Base-by-base conservation (phyloP, 2,888 invertebrate species). In the Harpalus rubripes region DNA sequence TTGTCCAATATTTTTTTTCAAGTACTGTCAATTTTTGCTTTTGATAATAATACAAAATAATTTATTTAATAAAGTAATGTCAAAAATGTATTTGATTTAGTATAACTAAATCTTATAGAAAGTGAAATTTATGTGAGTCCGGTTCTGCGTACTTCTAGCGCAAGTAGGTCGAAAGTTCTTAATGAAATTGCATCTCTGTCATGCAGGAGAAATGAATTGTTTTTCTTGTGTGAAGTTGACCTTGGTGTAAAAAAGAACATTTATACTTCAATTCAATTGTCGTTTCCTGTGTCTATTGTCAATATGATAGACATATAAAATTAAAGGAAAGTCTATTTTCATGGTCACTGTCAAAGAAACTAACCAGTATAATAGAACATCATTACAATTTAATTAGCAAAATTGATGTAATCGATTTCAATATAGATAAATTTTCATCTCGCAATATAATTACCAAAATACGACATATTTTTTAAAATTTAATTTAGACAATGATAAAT, bases 151-250 rank as follows among this genome's bases (percentile, higher is more conserved):
- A 52, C 10, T 8, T 6, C 26, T 5, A 32, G 7, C 7, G 15
- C 39, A 79, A 79, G 58, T 59, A 79, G 79, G 79, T 79, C 79
- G 59, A 39, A 59, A 39, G 41, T 80, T n/a, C 61, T 61, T 32
- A 80, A 80, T 80, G 79, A 59, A 59, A 59, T 32, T 59, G 61
- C 79, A 61, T 80, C 79, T 26, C 32, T 56, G 79, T 80, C 79
- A 52, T 22, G 52, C 41, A 15, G 52, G 41, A 59, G 79, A 80
- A 80, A 80, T 59, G 78, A 1, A 80, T 80, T 61, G 79, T 58
- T 61, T 76, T 78, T 78, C 32, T 56, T 78, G 78, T 22, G 32
- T 56, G 56, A 78, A 16, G 56, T n/a, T 59, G 41, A 80, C 79
- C 79, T 80, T 80, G 79, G 18, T 61, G 79, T n/a, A 32, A 39